phyloP scores from a whole-genome alignment of 2,113 vertebrate species.

The Castor canadensis region DNA sequence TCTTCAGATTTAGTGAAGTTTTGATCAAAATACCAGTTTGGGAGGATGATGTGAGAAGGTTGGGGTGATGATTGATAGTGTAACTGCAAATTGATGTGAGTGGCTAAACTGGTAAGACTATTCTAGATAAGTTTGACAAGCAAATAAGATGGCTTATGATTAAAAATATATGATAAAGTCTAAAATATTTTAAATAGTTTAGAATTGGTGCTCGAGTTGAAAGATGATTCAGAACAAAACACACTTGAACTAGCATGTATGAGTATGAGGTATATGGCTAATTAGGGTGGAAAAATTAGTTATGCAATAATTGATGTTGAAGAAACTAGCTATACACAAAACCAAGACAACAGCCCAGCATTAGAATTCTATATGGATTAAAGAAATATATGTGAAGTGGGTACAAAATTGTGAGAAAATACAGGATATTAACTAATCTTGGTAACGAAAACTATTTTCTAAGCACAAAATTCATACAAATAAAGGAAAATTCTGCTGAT shows the following conservation, averaged over 20 bases:
- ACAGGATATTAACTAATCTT: not conserved
- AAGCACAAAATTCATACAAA: not conserved
- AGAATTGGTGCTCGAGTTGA: not conserved
- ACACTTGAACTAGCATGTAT: not conserved
- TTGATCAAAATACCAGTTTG: not conserved
- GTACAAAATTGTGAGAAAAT: not conserved
- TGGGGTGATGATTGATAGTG: not conserved
- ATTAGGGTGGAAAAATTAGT: not conserved
- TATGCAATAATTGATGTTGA: constrained; percentile 6
- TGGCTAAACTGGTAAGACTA: not conserved
- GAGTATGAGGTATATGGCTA: not conserved
- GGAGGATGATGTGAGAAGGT: accelerated
- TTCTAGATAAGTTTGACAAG: not conserved
- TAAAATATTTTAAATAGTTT: constrained; percentile 20
- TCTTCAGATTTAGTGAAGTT: not conserved
- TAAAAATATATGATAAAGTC: not conserved
- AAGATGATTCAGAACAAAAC: not conserved
- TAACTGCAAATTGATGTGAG: not conserved
- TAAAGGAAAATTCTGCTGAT: not conserved
- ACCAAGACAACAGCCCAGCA: not conserved
- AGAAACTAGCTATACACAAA: not conserved
- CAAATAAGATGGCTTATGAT: not conserved
- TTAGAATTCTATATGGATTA: not conserved
- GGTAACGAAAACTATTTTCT: not conserved
- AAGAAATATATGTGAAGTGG: not conserved